These are phyloP conservation scores for Drosophila nr. perissopoda DNA, from an alignment of 2,888 invertebrate species.

Conservation along the genomic window DNA sequence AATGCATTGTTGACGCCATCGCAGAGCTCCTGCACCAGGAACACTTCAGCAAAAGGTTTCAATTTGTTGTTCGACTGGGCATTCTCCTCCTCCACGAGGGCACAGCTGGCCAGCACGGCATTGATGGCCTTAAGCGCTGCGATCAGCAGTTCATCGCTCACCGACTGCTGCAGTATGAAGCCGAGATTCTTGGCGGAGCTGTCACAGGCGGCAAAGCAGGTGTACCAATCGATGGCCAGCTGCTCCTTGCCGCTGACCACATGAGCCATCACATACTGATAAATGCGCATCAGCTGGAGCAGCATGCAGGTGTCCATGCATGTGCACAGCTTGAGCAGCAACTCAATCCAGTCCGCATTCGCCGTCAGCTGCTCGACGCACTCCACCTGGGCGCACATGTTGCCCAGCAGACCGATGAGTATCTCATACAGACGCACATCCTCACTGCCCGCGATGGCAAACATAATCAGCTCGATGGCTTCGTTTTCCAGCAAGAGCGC, in stretches of 20 bases:
- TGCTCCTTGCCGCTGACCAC: slow-evolving; percentile 85
- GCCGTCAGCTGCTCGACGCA: slow-evolving; percentile 87
- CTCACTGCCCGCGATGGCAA: slow-evolving; percentile 87
- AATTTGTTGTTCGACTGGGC: slow-evolving; percentile 57
- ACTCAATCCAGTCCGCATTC: slow-evolving; percentile 86
- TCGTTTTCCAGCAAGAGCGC: slow-evolving; percentile 89
- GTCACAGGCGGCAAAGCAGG: slow-evolving; percentile 85
- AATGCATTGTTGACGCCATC: slow-evolving; percentile 83
- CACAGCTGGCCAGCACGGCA: slow-evolving; percentile 86
- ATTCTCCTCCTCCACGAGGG: slow-evolving; percentile 74
- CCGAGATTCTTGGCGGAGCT: slow-evolving; percentile 87
- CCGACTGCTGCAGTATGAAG: slow-evolving; percentile 91
- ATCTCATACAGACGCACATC: slow-evolving; percentile 91
- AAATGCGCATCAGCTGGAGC: slow-evolving; percentile 90
- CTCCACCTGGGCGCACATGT: slow-evolving; percentile 90
- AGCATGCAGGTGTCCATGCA: slow-evolving; percentile 90
- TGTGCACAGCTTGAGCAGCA: slow-evolving; percentile 86
- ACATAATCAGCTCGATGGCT: slow-evolving; percentile 86
- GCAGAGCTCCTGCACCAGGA: slow-evolving; percentile 80
- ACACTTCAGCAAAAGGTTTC: slow-evolving; percentile 76
- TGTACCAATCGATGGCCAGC: slow-evolving; percentile 84
- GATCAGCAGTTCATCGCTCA: slow-evolving; percentile 87
- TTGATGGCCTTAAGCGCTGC: slow-evolving; percentile 87
- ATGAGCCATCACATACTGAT: slow-evolving; percentile 86
- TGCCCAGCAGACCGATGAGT: slow-evolving; percentile 92